phyloP scores from a whole-genome alignment of 30 jellyfish, hydroid and myxozoan genomes.

The Clytia hemisphaerica region DNA sequence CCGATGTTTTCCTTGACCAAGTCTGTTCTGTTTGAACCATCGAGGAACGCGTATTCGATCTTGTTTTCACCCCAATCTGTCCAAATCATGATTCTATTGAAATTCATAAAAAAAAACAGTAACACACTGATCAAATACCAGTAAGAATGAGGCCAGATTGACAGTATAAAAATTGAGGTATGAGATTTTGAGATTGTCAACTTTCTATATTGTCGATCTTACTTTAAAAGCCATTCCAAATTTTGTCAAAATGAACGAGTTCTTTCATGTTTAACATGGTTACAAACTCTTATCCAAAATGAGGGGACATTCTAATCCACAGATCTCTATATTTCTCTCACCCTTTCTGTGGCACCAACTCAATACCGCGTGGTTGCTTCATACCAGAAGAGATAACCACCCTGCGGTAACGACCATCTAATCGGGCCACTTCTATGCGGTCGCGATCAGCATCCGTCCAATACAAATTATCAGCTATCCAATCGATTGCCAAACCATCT shows the following conservation, averaged over 20 bases:
- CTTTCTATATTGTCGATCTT: neutral
- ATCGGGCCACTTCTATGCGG: constrained; percentile 72
- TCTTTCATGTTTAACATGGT: neutral
- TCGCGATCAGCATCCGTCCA: constrained; percentile 91
- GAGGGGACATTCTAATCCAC: neutral
- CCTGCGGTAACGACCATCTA: constrained; percentile 60
- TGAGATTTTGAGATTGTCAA: neutral
- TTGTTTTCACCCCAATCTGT: constrained; percentile 96
- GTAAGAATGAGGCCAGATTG: neutral
- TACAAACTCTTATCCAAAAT: neutral
- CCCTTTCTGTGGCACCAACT: constrained; percentile 75
- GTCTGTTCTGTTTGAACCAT: constrained; percentile 55
- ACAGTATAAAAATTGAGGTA: neutral
- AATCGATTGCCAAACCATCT: constrained; percentile 80
- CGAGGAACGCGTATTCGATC: constrained; percentile 60
- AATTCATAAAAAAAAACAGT: neutral
- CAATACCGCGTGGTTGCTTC: constrained; percentile 84
- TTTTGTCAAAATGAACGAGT: too few species aligned
- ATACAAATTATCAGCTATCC: constrained; percentile 73
- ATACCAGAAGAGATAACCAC: constrained; percentile 58
- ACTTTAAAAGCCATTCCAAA: too few species aligned
- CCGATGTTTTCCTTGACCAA: constrained; percentile 43
- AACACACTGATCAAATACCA: too few species aligned
- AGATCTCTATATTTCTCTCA: neutral
- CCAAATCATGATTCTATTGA: constrained; percentile 72